A percentile compares a stretch with the other conserved stretches of the same genome.
phyloP scores from a whole-genome alignment of 2,113 vertebrate species.

The Poeciliopsis prolifica region DNA sequence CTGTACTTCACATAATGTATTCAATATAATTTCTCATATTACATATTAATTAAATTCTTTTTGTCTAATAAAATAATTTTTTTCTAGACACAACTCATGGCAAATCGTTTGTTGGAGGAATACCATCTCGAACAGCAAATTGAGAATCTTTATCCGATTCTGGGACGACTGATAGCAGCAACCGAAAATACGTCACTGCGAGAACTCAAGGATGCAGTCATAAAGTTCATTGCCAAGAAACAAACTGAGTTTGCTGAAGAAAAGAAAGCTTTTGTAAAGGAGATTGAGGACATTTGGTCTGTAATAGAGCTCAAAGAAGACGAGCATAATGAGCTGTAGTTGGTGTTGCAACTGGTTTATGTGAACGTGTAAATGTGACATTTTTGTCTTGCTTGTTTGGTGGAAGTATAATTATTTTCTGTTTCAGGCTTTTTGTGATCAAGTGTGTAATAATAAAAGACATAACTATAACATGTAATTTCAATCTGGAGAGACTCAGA shows the following conservation, averaged over 20 bases:
- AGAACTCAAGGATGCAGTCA: neutral
- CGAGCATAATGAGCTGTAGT: neutral
- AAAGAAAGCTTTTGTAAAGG: neutral
- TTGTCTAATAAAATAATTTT: neutral
- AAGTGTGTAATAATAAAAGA: no score
- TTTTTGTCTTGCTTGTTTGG: no score
- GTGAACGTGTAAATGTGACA: no score
- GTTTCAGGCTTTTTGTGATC: no score
- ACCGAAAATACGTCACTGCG: neutral
- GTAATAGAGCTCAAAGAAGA: neutral
- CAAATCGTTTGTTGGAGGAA: rapidly evolving
- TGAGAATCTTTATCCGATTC: neutral
- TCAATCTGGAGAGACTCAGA: no score
- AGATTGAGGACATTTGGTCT: neutral
- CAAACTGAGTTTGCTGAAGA: neutral
- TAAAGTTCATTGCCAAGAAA: neutral
- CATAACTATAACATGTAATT: no score
- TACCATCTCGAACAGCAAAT: neutral
- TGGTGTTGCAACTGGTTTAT: neutral
- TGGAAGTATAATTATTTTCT: no score
- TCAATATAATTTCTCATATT: no score
- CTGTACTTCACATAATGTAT: no score
- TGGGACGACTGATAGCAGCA: neutral
- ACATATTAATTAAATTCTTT: neutral
- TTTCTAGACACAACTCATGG: neutral